Base-by-base conservation (phyloP, 2,797 vertebrate species). In the Mallotus villosus region DNA sequence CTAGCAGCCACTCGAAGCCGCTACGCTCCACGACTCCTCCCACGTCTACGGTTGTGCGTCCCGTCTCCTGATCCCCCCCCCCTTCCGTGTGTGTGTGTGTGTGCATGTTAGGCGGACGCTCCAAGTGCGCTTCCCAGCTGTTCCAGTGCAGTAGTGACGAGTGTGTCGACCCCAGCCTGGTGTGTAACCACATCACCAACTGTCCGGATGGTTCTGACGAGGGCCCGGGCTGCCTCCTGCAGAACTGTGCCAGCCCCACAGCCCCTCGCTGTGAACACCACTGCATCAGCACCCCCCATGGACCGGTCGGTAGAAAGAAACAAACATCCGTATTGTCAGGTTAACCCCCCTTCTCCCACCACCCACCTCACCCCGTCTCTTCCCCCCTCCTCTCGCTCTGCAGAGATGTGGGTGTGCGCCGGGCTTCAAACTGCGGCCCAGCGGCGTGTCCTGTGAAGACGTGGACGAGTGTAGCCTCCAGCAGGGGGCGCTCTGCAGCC, bases 151-250 rank as follows among this genome's bases (percentile, higher is more conserved):
- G 76, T 12, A 93, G 76, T 34, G 82, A 85, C 0, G 74, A 90
- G 77, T 98, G 97, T 84, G 53, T 98, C 74, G 86, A 90, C 22
- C 82, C 77, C 3, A 71, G 70, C 37, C 76, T 93, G 76, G 87
- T 94, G 76, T 98, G 97, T 3, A 82, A 97, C 2, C 71, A 93
- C 11, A 55, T 1, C 16, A 78, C 68, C 7, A 94, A 98, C 88
- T 98, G 97, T 22, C 49, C 9, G 0, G 94, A 96, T 0, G 76
- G 93, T 0, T 95, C 92, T 0, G 97, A 99, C 0, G 97, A 99
- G 77, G 95, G 92, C 0, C 78, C 70, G 0, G 86, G 84, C 63
- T 99, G 97, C 70, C 16, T 63, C 24, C 68, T 8, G 1, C 78
- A 8, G 2, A 91, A 90, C 80, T 95, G 94, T 84, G 86, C 90